Base-by-base conservation (phyloP, 2,797 vertebrate genomes). In the Apogon hyalosoma region DNA sequence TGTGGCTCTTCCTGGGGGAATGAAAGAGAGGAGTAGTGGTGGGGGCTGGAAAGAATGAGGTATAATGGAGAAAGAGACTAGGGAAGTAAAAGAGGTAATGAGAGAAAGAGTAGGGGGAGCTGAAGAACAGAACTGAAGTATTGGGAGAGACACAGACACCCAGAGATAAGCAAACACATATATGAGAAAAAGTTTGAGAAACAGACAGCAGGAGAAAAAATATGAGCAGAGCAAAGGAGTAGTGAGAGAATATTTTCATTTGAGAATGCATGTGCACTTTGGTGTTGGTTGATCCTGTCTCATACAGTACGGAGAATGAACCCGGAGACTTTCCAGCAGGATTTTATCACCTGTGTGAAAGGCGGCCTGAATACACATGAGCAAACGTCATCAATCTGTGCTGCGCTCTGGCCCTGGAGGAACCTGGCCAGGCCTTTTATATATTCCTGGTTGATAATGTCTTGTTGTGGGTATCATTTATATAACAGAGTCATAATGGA, bases 321-420 rank as follows among this genome's bases (percentile, higher is more conserved):
- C 82, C 71, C 55, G 5, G 41, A 72, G 84, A 80, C 84, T 77
- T 70, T 0, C 65, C 69, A 66, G 72, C 65, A 45, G 82, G 75
- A 88, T 86, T 90, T 82, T 88, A 88, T 86, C 83, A 88, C 86
- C 87, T 88, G 76, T 38, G 42, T 87, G 87, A 81, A 85, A 90
- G 75, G 66, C 59, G 18, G 80, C 75, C 74, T 82, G 77, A 88
- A 84, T 53, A 79, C 79, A 86, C 87, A 88, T 40, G 2, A 36
- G 36, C 58, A 64, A 31, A 24, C 49, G 41, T 59, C 87, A 87
- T 79, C 66, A 65, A 84, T 84, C 78, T 84, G 62, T 28, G 68
- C 74, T 76, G 52, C 0, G 50, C 64, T 47, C 40, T 16, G 69
- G 13, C 31, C 33, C 38, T n/a, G 33, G 42, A 38, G 40, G 47